Conservation (phyloP, 2,797 vertebrate genomes). For the Naso thynnoides region DNA sequence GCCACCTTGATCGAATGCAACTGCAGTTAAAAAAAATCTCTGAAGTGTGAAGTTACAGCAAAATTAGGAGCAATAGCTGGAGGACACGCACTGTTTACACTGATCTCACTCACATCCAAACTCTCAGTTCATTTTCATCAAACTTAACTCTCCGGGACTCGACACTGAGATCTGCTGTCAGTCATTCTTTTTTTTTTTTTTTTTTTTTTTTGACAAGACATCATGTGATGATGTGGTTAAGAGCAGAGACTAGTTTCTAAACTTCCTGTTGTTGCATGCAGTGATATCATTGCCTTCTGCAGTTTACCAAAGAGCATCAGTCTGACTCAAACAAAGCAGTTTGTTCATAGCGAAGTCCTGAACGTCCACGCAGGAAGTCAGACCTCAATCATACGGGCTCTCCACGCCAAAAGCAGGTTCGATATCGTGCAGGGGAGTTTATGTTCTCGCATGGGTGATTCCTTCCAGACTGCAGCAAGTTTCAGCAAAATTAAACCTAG, state of each 20-base stretch:
- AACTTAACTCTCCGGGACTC: background rate
- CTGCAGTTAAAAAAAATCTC: too few species aligned
- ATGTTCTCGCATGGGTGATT: background rate
- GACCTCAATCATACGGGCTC: background rate
- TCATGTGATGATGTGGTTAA: background rate
- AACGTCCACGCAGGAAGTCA: background rate
- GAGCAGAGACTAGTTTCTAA: background rate
- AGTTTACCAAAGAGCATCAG: background rate
- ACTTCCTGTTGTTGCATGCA: conserved; percentile 27
- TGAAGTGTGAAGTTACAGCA: conserved; percentile 19
- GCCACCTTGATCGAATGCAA: background rate
- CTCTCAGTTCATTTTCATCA: background rate
- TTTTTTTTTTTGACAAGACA: background rate
- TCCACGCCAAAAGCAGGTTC: background rate
- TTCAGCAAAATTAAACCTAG: background rate
- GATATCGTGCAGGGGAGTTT: background rate
- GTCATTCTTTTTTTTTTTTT: too few species aligned
- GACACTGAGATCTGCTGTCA: background rate
- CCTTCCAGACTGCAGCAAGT: background rate
- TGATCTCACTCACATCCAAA: too few species aligned
- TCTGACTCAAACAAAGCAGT: background rate
- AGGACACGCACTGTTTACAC: too few species aligned
- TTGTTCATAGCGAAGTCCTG: background rate
- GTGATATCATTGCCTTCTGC: background rate
- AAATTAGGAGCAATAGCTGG: background rate